Evolutionary conservation across 2,888 invertebrate genomes (phyloP), one percentile per base, ranked within the genome.

Genomic region (Poecilus cupreus): DNA sequence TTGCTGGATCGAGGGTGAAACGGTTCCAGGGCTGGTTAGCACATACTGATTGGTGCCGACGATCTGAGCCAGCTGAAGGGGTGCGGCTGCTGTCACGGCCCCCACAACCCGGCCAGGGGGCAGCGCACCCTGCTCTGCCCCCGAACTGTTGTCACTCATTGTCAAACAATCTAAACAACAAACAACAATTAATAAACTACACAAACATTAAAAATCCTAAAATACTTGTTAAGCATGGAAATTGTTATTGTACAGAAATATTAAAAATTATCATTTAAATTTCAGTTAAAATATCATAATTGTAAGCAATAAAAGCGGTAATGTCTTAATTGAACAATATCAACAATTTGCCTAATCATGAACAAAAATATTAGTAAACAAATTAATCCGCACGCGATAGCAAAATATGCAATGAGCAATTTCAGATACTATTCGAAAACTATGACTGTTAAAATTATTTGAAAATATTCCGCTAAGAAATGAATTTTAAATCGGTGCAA

Each of bases 121-220:
- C 89, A 88, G 88, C 88, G 88, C 89, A 87, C 88, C 88, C 86
- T 89, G 89, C 88, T 87, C 88, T 87, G 87, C 89, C 89, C 89
- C 89, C 88, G 88, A 88, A 86, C 88, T 88, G 87, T 89, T 89
- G 87, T 89, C 89, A 87, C 89, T 89, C 89, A 89, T 89, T 87
- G 87, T 85, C 32, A 87, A 87, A 83, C 79, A 81, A 81, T 81
- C 78, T 78, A 57, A 83, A 84, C 54, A 83, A 32, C 32, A 32
- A 32, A 32, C 32, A 32, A 32, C 16, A 72, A 68, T 80, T 75
- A 24, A 74, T 11, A 74, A 80, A 51, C 46, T 43, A n/a, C 0
- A 64, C 6, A 18, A 16, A 24, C 13, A 4, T 18, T 57, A 57
- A 57, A 18, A 57, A 57, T n/a, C 5, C 20, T 32, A 2, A 32